Conservation (phyloP, 2,113 vertebrate species). For the Oostethus manadensis region DNA sequence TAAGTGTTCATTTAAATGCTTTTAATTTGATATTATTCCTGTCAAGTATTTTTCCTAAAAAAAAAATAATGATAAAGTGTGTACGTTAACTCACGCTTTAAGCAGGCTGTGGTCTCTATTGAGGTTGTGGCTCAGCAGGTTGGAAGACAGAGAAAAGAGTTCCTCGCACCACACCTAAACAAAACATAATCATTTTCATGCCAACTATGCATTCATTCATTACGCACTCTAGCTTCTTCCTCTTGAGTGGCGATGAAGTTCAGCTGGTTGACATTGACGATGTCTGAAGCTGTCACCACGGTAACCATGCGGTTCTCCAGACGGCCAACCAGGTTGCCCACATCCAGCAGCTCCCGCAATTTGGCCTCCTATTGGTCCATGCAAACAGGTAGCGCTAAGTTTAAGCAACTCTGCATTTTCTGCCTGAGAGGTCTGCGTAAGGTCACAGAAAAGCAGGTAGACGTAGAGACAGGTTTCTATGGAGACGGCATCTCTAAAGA, state of each 20-base stretch:
- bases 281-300: conserved; percentile 88
- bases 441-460: not conserved
- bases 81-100: conserved; percentile 87
- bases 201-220: conserved; percentile 5
- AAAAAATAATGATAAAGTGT: not conserved
- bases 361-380: conserved; percentile 83
- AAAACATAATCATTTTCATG: conserved; percentile 10
- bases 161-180: conserved; percentile 92
- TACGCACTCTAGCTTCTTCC: conserved; percentile 89
- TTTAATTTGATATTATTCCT: no score
- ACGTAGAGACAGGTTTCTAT: no score
- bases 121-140: conserved; percentile 93
- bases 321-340: conserved; percentile 84
- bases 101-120: conserved; percentile 91
- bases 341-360: conserved; percentile 88
- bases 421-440: no score
- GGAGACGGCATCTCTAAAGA: not conserved
- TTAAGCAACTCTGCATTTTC: not conserved
- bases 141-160: conserved; percentile 92
- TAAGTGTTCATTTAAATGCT: no score
- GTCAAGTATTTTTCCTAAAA: no score
- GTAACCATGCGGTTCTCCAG: conserved; percentile 94
- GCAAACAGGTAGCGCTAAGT: not conserved
- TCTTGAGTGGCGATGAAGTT: conserved; percentile 95
- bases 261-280: conserved; percentile 92